Evolutionary conservation across 2,113 vertebrate genomes (phyloP).

Genomic region (Terrapene triunguis): DNA sequence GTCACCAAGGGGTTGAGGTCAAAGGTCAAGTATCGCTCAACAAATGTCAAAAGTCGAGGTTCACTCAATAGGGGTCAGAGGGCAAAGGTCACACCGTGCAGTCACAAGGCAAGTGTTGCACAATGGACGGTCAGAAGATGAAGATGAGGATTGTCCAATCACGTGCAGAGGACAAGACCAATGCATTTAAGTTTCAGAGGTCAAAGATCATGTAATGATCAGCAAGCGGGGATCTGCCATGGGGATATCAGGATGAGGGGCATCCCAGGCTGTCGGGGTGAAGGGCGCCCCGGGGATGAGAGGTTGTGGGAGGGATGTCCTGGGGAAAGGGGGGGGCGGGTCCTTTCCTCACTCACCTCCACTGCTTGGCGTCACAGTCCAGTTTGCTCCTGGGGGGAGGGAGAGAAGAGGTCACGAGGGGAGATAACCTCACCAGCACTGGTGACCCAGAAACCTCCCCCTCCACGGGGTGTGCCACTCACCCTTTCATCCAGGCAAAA

Average conservation of each 20-base stretch:
- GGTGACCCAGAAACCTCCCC: neutral
- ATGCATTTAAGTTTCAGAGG: neutral
- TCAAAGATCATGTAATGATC: neutral
- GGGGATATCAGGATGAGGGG: neutral
- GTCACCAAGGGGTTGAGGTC: neutral
- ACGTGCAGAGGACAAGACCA: neutral
- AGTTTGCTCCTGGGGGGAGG: constrained; percentile 83
- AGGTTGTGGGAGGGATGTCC: neutral
- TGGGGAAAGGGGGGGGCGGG: neutral
- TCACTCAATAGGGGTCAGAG: too few relatives aligned
- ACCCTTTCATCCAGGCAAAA: constrained; percentile 94
- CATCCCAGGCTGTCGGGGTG: neutral
- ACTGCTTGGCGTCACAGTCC: constrained; percentile 93
- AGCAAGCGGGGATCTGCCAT: neutral
- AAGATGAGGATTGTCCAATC: neutral
- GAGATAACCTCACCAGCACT: neutral
- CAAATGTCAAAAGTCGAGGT: neutral
- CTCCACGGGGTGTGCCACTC: neutral
- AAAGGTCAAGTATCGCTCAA: neutral
- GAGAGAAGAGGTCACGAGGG: neutral
- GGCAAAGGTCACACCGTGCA: neutral
- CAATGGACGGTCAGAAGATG: neutral
- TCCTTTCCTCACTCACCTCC: constrained; percentile 82
- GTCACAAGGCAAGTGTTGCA: neutral
- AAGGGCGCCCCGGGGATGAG: neutral